These are phyloP conservation scores for Trichoplusia ni DNA, from an alignment of 1,140 invertebrate genomes.

Conservation along the genomic window DNA sequence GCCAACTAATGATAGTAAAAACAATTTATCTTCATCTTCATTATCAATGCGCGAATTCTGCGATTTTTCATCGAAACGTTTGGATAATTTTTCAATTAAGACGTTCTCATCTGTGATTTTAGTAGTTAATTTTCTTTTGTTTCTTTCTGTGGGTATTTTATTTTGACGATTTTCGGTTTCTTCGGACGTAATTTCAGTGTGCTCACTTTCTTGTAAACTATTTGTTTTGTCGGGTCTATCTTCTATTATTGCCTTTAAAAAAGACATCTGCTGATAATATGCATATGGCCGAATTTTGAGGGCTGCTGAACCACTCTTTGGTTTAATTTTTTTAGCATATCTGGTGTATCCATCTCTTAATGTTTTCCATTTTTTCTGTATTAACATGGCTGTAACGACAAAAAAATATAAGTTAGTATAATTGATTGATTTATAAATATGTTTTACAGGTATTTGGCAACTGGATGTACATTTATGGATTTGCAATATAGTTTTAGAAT, in stretches of 20 bases:
- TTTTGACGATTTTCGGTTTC: conserved; percentile 36
- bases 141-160: conserved; percentile 37
- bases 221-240: conserved; percentile 32
- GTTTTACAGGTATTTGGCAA: conserved; percentile 54
- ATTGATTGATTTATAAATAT: conserved; percentile 35
- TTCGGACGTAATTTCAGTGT: conserved; percentile 33
- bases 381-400: conserved; percentile 38
- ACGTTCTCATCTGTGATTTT: conserved; percentile 36
- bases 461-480: conserved; percentile 52
- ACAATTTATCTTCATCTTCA: conserved; percentile 43
- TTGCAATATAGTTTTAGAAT: conserved; percentile 57
- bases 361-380: conserved; percentile 44
- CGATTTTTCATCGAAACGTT: conserved; percentile 39
- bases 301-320: conserved; percentile 44
- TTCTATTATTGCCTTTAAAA: conserved; percentile 33
- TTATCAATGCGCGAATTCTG: conserved; percentile 32
- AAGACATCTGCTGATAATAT: conserved; percentile 36
- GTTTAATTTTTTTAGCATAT: conserved; percentile 39
- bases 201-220: conserved; percentile 34
- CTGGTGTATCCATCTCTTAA: conserved; percentile 38
- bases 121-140: conserved; percentile 34
- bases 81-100: conserved; percentile 44
- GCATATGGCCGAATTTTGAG: conserved; percentile 25
- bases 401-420: conserved; percentile 36
- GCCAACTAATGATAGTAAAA: conserved; percentile 38